Base-by-base conservation (phyloP, 1,140 invertebrate genomes). In the Drosophila willistoni region DNA sequence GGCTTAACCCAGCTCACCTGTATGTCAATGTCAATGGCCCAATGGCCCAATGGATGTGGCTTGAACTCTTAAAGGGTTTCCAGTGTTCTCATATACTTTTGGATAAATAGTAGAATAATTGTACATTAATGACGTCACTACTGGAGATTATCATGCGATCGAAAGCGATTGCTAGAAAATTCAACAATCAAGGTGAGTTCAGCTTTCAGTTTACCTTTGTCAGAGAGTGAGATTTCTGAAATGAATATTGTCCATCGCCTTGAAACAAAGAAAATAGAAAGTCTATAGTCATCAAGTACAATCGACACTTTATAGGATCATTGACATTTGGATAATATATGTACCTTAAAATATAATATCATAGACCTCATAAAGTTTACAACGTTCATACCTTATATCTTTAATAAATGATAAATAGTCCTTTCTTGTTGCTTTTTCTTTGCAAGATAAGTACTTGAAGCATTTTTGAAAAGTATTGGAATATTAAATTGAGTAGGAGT, bases 111-210 rank as follows among this genome's bases (percentile, higher is more conserved):
- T 17, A 9, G 44, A 55, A 44, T 61, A 73, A 73, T 51, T 70
- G 60, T 71, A 74, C 64, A 55, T 86, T 81, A 75, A 91, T 91
- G 90, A 81, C 89, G 83, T 90, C 90, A 61, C 47, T 91, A 25
- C 41, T 91, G 47, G 90, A 91, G 67, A 79, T 91, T 79, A 90
- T 91, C 68, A 91, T 91, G 90, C 90, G 90, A 86, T 91, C 90
- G 56, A 91, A 91, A 78, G 90, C 90, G 79, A 73, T 87, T 75
- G 85, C 90, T 7, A 79, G 85, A 63, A 91, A 84, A 64, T 77
- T 90, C 7, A 86, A 82, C 84, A 86, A 82, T 87, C 90, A 90
- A 78, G 90, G 90, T 91, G 59, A 91, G 84, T 71, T 34, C 44
- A 2, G 2, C 19, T 22, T 2, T 1, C n/a, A n/a, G n/a, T n/a